Percentiles rank a stretch among this genome's conserved stretches.
These are phyloP conservation scores for Perognathus longimembris DNA, from an alignment of 2,113 vertebrate genomes.

Conservation along the genomic window DNA sequence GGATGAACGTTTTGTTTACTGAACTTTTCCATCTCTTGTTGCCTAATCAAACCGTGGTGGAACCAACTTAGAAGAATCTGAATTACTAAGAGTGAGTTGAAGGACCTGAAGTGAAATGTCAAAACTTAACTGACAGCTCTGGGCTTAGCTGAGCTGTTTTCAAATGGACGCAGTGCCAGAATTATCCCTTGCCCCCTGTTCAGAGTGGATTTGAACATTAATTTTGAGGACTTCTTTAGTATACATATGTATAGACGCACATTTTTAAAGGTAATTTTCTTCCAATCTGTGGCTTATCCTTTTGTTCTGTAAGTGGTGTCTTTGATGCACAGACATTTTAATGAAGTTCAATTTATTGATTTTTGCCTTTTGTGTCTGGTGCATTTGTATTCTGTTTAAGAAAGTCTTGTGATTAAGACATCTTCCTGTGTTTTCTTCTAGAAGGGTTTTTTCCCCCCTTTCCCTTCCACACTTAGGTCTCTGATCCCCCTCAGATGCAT, in stretches of 20 bases:
- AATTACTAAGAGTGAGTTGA: neutral
- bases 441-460: neutral
- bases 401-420: neutral
- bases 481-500: neutral
- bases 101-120: neutral
- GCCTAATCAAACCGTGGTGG: neutral
- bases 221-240: no score
- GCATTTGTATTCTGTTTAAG: neutral
- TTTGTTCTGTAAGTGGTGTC: slow-evolving; percentile 11
- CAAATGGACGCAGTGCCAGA: neutral
- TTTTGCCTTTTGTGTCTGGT: neutral
- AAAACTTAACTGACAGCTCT: neutral
- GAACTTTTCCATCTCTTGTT: neutral
- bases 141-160: neutral
- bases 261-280: neutral
- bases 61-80: neutral
- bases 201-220: no score
- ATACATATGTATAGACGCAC: no score
- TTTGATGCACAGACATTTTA: slow-evolving; percentile 25
- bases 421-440: slow-evolving; percentile 7
- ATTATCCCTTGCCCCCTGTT: neutral
- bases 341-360: neutral
- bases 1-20: neutral
- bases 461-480: neutral
- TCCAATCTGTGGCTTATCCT: neutral